Base-by-base conservation (phyloP, 2,888 invertebrate genomes). In the Pilophorus perplexus region DNA sequence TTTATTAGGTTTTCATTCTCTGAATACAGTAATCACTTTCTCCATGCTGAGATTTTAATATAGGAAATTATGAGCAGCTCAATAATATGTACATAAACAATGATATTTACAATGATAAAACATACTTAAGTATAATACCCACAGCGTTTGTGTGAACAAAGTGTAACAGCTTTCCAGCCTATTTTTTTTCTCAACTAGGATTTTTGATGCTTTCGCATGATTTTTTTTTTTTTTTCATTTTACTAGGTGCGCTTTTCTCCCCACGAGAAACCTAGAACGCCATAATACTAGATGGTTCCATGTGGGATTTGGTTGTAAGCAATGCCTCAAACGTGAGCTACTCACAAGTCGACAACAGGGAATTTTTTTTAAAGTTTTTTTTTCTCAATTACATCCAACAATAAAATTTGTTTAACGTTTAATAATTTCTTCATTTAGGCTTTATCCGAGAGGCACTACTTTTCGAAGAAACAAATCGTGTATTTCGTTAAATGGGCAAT, bases 61-160 rank as follows among this genome's bases (percentile, higher is more conserved):
- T 66, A 70, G 64, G 70, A 70, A 70, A 70, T 59, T 23, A 59
- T 67, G 70, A 70, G 67, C 67, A 68, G 66, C 67, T 68, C 65
- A 67, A 66, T 62, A 57, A 33, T 40, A 57, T 16, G 42, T 20
- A 59, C 20, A 59, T 46, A 52, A 28, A 52, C 28, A 68, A 57
- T 59, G 40, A 22, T 68, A 68, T 68, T 65, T 48, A 68, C 65
- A 68, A 66, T 67, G 33, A 67, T 64, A 67, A 38, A 42, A 33
- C 38, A 42, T 42, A 22, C 22, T 55, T 55, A 59, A 59, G 59
- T 46, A 66, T 55, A 55, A 42, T 54, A 65, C 44, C 38, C 42
- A 55, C 38, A 14, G 38, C 16, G 23, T 50, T 37, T 27, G 25
- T 38, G 46, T 28, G 18, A 25, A 57, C n/a, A n/a, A n/a, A n/a